Evolutionary conservation across 2,888 invertebrate genomes (phyloP).

Genomic region (Glomeris marginata): DNA sequence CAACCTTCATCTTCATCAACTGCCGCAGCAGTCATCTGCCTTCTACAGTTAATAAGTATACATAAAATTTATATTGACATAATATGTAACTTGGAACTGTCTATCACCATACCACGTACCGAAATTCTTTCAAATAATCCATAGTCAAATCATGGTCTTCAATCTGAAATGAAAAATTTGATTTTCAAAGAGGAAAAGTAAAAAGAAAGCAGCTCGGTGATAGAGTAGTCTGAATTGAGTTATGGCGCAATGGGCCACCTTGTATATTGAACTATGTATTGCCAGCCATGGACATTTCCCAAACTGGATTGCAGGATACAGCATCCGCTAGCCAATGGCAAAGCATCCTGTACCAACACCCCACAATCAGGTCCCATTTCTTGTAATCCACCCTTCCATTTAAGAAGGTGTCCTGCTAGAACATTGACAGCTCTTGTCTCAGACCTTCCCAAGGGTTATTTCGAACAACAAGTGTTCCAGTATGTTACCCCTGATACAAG

Average conservation of each 20-base stretch:
- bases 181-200: background rate
- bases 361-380: constrained; percentile 12
- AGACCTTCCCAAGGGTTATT: constrained; percentile 17
- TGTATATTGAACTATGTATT: constrained; percentile 15
- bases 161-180: too few species aligned
- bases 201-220: constrained; percentile 13
- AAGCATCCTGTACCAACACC: constrained; percentile 13
- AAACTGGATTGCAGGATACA: constrained; percentile 8
- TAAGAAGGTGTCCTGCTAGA: constrained; percentile 15
- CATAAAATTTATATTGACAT: too few species aligned
- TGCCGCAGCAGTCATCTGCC: too few species aligned
- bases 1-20: too few species aligned
- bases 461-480: constrained; percentile 11
- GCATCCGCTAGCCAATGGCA: constrained; percentile 6
- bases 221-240: constrained; percentile 18
- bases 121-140: too few species aligned
- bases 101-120: too few species aligned
- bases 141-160: too few species aligned
- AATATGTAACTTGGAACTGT: too few species aligned
- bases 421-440: constrained; percentile 15
- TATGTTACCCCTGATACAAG: constrained; percentile 17
- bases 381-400: constrained; percentile 13
- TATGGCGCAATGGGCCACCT: constrained; percentile 14
- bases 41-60: too few species aligned
- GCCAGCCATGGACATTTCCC: constrained; percentile 14